phyloP scores from a whole-genome alignment of 1,140 invertebrate genomes.

The Hermetia illucens region DNA sequence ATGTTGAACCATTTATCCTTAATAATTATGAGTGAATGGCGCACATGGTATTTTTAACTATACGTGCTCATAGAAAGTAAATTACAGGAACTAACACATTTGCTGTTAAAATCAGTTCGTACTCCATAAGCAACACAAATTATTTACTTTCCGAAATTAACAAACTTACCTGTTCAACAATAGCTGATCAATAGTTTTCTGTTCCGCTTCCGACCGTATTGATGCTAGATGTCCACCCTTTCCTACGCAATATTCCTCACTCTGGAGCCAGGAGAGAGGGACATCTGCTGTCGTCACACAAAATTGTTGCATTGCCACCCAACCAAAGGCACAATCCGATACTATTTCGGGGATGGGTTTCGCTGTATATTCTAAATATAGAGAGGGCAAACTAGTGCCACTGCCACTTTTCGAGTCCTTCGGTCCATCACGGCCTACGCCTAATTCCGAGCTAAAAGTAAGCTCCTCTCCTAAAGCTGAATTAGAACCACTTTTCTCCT shows the following conservation, averaged over 20 bases:
- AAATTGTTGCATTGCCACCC: constrained; percentile 40
- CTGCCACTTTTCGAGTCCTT: not conserved
- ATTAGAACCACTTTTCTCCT: no score
- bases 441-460: no score
- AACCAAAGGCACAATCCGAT: constrained; percentile 45
- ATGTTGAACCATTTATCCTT: no score
- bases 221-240: constrained; percentile 49
- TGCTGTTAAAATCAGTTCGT: no score
- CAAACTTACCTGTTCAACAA: constrained; percentile 41
- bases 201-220: constrained; percentile 42
- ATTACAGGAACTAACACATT: no score
- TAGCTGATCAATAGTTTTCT: constrained; percentile 42
- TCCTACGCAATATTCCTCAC: constrained; percentile 44
- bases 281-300: constrained; percentile 42
- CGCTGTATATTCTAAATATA: constrained; percentile 30
- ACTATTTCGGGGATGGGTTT: constrained; percentile 37
- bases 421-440: not conserved
- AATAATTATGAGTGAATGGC: no score
- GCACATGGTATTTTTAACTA: no score
- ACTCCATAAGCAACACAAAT: not conserved
- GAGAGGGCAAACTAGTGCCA: constrained; percentile 4
- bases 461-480: not conserved
- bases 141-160: not conserved
- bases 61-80: no score
- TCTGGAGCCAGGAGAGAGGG: constrained; percentile 43